Evolutionary conservation across 2,113 vertebrate species (phyloP), one percentile per base, ranked within the genome.

Genomic region (Sminthopsis crassicaudata): DNA sequence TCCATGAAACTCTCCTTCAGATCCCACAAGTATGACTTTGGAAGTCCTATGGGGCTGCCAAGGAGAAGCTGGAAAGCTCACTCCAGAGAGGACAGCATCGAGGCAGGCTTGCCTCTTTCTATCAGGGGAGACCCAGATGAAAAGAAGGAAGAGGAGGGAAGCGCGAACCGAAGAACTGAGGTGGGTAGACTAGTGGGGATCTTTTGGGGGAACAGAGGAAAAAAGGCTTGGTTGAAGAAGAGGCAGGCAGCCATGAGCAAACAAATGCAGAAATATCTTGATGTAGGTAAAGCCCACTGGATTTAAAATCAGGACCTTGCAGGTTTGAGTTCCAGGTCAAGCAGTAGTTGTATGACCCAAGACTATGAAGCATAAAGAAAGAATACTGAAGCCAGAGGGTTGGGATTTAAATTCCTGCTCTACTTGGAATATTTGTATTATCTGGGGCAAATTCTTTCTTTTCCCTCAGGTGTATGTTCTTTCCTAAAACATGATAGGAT

Each of bases 61-160:
- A 98, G 92, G 25, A 97, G 96, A n/a, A 97, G 97, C 57, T 98
- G 98, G 98, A 98, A 98, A 46, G 99, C 98, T 8, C 98, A 99
- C 93, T 99, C 99, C 0, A 99, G 98, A 94, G 99, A 99, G 95
- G 98, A 98, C 51, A 96, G 97, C 60, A 92, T 97, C 46, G 98
- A 99, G 98, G 97, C 98, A 89, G 90, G 98, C 26, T 98, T 99
- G 95, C 99, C 98, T 1, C 98, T 99, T 94, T 98, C 98, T 90
- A 98, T 98, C 46, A 97, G 96, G 36, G 91, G 98, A 42, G 93
- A 98, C 67, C 98, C 98, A 0, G 99, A 99, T 97, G 99, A 99
- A 95, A 99, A 97, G 97, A 99, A 97, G 51, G 99, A 99, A n/a
- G 99, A 99, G 94, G 99, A 99, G 96, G 99, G 99, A 95, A 99